phyloP scores from a whole-genome alignment of 2,113 vertebrate species.

The Coregonus clupeaformis region DNA sequence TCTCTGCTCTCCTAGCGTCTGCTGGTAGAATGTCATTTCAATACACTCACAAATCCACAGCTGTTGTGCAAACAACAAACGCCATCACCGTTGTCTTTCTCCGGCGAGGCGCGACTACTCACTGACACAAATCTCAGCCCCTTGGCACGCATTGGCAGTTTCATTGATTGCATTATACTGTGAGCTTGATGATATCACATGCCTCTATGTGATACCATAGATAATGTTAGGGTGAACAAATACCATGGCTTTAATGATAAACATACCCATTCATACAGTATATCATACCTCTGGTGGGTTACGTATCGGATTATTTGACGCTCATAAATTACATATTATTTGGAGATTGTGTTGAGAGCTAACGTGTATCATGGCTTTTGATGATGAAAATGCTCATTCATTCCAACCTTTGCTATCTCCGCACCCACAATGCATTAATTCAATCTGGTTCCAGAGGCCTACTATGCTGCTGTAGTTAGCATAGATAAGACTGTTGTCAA shows the following conservation, averaged over 20 bases:
- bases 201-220: constrained; percentile 12
- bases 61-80: constrained; percentile 55
- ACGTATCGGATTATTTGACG: no score
- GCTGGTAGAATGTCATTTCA: constrained; percentile 54
- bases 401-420: not conserved
- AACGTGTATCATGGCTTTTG: not conserved
- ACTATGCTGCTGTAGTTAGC: not conserved
- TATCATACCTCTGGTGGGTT: no score
- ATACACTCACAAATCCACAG: constrained; percentile 61
- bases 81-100: constrained; percentile 18
- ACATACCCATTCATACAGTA: no score
- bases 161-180: constrained; percentile 62
- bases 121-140: constrained; percentile 58
- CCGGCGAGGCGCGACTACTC: constrained; percentile 2
- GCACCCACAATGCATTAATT: no score
- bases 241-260: not conserved
- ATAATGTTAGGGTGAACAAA: not conserved
- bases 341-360: no score
- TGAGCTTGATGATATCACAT: constrained; percentile 53
- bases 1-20: constrained; percentile 37
- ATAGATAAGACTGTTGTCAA: not conserved
- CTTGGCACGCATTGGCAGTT: constrained; percentile 42
- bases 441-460: no score
- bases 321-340: no score
- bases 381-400: not conserved